phyloP scores from a whole-genome alignment of 2,113 vertebrate genomes.

The Pycnonotus jocosus region DNA sequence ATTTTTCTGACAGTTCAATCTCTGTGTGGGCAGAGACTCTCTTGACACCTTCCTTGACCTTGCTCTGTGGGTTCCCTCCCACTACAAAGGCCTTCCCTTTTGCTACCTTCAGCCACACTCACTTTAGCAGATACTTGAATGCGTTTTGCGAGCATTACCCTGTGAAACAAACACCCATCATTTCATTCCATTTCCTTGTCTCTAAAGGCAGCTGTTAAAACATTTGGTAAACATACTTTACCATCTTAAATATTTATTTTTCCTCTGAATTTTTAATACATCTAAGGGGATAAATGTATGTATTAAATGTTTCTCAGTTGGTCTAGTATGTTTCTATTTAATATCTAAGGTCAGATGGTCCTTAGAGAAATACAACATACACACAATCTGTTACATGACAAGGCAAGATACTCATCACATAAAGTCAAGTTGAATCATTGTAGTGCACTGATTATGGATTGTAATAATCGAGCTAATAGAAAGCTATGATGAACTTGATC shows the following conservation, averaged over 20 bases:
- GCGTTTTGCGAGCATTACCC: constrained; percentile 50
- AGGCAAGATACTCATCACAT: constrained; percentile 73
- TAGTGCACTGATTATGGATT: constrained; percentile 61
- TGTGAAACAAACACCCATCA: constrained; percentile 62
- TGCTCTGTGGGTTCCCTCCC: not conserved
- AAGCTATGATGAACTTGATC: constrained; percentile 17
- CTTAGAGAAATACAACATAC: constrained; percentile 78
- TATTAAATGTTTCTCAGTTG: constrained; percentile 79
- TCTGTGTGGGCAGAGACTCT: not conserved
- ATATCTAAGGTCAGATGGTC: constrained; percentile 80
- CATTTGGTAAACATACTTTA: constrained; percentile 81
- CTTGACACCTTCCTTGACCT: not conserved
- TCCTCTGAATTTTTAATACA: constrained; percentile 80
- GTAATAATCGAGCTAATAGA: constrained; percentile 55
- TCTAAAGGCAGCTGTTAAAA: constrained; percentile 71
- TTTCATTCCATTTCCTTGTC: constrained; percentile 69
- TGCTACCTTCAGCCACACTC: not conserved
- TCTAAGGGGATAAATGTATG: constrained; percentile 73
- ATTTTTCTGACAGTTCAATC: not conserved
- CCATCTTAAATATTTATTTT: constrained; percentile 81
- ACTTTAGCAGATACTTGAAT: constrained; percentile 26
- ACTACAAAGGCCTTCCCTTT: not conserved
- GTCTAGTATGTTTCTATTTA: constrained; percentile 80
- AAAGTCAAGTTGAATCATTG: constrained; percentile 74
- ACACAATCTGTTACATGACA: constrained; percentile 80